These are phyloP conservation scores for Cylindroiulus punctatus DNA, from an alignment of 2,888 invertebrate species.

Conservation along the genomic window DNA sequence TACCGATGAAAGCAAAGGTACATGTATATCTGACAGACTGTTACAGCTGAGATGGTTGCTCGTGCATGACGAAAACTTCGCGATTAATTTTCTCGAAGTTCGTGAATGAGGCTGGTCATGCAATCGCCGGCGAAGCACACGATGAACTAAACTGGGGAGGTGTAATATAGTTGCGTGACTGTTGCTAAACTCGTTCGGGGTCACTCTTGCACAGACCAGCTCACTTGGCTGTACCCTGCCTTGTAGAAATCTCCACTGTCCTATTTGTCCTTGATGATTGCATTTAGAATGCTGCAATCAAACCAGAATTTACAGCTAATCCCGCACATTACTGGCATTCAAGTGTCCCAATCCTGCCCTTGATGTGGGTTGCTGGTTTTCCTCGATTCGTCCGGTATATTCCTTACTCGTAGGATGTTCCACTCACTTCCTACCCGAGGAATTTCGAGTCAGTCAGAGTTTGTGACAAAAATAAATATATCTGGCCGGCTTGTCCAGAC, in stretches of 20 bases:
- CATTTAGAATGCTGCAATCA: neutral
- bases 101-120: too few relatives aligned
- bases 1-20: too few relatives aligned
- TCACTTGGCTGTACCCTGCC: neutral
- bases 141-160: too few relatives aligned
- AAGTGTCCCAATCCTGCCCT: neutral
- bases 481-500: neutral
- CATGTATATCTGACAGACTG: too few relatives aligned
- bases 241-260: neutral
- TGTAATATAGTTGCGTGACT: too few relatives aligned
- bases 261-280: neutral
- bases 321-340: neutral
- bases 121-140: too few relatives aligned
- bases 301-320: neutral
- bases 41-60: too few relatives aligned
- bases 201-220: too few relatives aligned
- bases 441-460: neutral
- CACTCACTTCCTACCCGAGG: neutral
- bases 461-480: constrained; percentile 30
- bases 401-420: neutral
- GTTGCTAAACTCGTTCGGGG: too few relatives aligned
- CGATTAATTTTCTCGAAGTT: too few relatives aligned
- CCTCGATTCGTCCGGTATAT: neutral
- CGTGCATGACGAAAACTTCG: too few relatives aligned
- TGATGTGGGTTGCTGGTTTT: neutral